A percentile compares a stretch with the other conserved stretches of the same genome.
Evolutionary conservation across 92 coral and sea anemone genomes (phyloP).

Genomic region (Bergia sp.): DNA sequence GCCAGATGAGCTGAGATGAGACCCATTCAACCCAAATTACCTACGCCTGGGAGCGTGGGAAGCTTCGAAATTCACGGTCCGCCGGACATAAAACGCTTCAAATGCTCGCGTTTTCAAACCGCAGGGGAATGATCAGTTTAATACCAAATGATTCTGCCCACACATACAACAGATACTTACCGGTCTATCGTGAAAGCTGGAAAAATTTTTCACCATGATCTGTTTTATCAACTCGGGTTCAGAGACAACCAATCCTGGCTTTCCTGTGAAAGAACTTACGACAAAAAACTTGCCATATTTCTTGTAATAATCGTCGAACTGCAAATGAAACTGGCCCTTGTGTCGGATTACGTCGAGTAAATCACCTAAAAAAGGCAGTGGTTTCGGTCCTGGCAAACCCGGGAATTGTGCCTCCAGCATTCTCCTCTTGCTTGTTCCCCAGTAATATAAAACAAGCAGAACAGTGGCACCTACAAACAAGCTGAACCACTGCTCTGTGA

Average conservation of each 20-base stretch:
- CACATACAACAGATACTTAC: too few relatives aligned
- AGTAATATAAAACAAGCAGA: constrained; percentile 34
- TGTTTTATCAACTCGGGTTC: too few relatives aligned
- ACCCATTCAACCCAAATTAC: too few relatives aligned
- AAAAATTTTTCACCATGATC: too few relatives aligned
- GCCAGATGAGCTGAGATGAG: too few relatives aligned
- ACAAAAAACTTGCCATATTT: constrained; percentile 59
- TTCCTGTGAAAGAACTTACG: constrained; percentile 2
- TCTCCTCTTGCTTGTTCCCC: constrained; percentile 52
- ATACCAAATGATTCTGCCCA: too few relatives aligned
- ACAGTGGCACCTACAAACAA: constrained; percentile 14
- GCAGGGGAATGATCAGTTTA: too few relatives aligned
- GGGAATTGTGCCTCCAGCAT: constrained; percentile 42
- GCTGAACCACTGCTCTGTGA: constrained; percentile 29
- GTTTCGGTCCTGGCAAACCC: constrained; percentile 54
- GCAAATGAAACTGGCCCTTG: constrained; percentile 54
- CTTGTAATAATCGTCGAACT: constrained; percentile 55
- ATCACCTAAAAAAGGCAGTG: constrained; percentile 58
- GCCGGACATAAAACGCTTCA: too few relatives aligned
- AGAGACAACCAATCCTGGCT: constrained; percentile 19
- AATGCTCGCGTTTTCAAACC: too few relatives aligned
- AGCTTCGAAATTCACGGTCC: too few relatives aligned
- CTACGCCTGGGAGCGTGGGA: too few relatives aligned
- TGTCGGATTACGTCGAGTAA: constrained; percentile 36
- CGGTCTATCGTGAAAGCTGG: too few relatives aligned